These are phyloP conservation scores for Patagioenas fasciata DNA, from an alignment of 2,113 vertebrate genomes.

Conservation along the genomic window DNA sequence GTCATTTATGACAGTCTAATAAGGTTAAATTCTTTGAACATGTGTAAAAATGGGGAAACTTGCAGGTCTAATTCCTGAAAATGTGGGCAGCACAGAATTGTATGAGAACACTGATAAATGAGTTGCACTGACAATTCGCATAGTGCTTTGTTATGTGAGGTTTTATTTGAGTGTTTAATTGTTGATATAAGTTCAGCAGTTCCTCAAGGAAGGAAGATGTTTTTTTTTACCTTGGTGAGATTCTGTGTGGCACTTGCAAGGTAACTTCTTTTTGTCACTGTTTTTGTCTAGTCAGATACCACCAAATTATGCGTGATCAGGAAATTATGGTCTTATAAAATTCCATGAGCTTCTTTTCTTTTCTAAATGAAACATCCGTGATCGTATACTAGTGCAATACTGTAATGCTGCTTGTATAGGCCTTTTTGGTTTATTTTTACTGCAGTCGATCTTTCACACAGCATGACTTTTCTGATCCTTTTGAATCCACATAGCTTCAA, in stretches of 20 bases:
- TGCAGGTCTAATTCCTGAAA: conserved; percentile 53
- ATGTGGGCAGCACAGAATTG: conserved; percentile 23
- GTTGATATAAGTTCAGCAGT: not conserved
- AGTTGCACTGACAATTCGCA: not conserved
- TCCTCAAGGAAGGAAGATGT: not conserved
- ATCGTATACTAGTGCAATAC: not conserved
- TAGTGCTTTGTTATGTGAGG: not conserved
- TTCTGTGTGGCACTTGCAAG: not conserved
- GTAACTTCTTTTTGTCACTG: not conserved
- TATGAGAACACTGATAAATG: not conserved
- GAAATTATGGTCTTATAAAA: not conserved
- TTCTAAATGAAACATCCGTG: not conserved
- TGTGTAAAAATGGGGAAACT: conserved; percentile 39
- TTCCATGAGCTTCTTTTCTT: not conserved
- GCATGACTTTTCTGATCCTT: not conserved
- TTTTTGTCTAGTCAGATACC: not conserved
- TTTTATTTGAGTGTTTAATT: conserved; percentile 2
- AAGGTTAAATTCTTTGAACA: conserved; percentile 53
- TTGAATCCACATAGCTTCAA: not conserved
- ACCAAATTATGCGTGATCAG: not conserved
- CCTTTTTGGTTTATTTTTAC: not conserved
- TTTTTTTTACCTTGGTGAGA: not conserved
- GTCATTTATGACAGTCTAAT: conserved; percentile 64
- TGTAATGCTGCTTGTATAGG: not conserved
- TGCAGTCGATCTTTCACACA: not conserved